Evolutionary conservation across 2,113 vertebrate species (phyloP), one percentile per base, ranked within the genome.

Genomic region (Antigone vipio): DNA sequence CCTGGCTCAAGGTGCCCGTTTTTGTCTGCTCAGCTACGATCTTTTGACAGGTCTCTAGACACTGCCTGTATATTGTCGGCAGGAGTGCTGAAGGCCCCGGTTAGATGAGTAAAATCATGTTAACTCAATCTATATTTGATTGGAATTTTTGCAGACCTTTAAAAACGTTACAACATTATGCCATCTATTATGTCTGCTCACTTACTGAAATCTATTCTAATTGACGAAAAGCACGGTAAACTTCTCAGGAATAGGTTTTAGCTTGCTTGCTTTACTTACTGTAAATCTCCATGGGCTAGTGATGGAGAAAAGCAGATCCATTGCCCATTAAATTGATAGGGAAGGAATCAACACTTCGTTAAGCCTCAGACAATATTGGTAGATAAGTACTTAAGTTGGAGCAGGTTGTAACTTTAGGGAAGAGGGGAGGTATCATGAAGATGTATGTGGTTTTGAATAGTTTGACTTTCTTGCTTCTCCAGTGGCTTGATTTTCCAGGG

Each of bases 201-300:
- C 47, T 95, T 42, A 77, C 76, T 94, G 88, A 96, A 88, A 96
- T 94, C 68, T 64, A 27, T 85, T 90, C 71, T 85, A 49, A 88
- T 79, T 40, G 27, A 93, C 74, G 40, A 81, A 91, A 80, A 11
- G 34, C 64, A 83, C 32, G 4, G 44, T 53, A 85, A 77, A 64
- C 56, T 92, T 92, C 56, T 69, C 15, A 9, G 79, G 91, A 90
- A 90, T 4, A 7, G 26, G 26, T 60, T 92, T 53, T 53, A 60
- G 55, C 35, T 74, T 21, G 24, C 45, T 74, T 42, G 59, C 44
- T 92, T 86, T 52, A 16, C 32, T 89, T 56, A 59, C 20, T 53
- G 30, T 38, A 38, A 63, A 58, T 85, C 62, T 94, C 50, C 26
- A 27, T 5, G 4, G 42, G 52, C 52, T 68, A 15, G n/a, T 68